Conservation (phyloP, 2,797 vertebrate genomes). For the Premnoplex brunnescens region DNA sequence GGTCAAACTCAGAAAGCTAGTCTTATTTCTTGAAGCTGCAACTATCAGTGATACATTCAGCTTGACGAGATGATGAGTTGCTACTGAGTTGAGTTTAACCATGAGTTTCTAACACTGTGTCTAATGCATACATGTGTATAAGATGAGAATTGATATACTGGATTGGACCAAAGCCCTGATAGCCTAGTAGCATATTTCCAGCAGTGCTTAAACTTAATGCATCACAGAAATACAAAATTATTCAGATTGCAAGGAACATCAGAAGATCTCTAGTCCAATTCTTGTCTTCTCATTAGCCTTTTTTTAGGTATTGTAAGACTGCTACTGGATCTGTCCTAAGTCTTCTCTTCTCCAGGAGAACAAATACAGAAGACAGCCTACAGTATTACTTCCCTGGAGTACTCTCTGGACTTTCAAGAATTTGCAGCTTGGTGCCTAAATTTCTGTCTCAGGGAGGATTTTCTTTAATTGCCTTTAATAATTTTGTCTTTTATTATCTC, state of each 20-base stretch:
- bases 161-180: background rate
- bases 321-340: fast-evolving
- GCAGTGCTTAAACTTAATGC: background rate
- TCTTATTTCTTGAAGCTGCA: background rate
- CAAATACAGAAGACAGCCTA: background rate
- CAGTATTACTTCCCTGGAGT: background rate
- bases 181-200: background rate
- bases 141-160: background rate
- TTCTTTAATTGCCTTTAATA: background rate
- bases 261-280: background rate
- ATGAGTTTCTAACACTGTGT: background rate
- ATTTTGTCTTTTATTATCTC: background rate
- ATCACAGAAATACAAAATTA: background rate
- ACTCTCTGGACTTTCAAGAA: background rate
- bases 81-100: background rate
- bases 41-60: background rate
- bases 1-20: background rate
- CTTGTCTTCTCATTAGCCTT: background rate
- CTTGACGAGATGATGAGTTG: background rate
- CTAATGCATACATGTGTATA: background rate
- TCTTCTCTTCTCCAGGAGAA: background rate
- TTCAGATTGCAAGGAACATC: background rate
- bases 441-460: background rate
- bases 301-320: background rate
- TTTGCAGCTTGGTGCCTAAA: background rate